Evolutionary conservation across 30 jellyfish, hydroid and myxozoan genomes (phyloP).

Genomic region (Chironex yamaguchii): DNA sequence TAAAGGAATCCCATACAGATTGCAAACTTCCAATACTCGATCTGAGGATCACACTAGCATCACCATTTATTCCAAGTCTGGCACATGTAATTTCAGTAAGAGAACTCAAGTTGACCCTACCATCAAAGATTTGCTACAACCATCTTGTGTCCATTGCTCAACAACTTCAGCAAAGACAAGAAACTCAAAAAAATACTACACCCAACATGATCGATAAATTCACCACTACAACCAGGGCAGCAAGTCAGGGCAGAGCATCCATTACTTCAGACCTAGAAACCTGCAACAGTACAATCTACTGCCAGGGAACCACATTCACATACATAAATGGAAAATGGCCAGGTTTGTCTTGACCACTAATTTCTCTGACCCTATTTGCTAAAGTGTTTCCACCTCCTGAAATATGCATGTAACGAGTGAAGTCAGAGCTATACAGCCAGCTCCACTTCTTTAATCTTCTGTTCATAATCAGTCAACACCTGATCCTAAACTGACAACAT

Average conservation of each 20-base stretch:
- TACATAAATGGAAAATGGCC: neutral
- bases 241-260: neutral
- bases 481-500: too few relatives aligned
- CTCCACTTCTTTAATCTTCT: too few relatives aligned
- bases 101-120: neutral
- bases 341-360: neutral
- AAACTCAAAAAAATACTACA: neutral
- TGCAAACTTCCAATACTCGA: neutral
- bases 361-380: neutral
- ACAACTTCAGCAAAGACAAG: neutral
- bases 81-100: neutral
- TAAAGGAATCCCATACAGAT: neutral
- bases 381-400: too few relatives aligned
- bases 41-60: neutral
- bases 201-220: neutral
- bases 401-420: too few relatives aligned
- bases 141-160: neutral
- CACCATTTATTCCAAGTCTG: neutral
- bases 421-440: too few relatives aligned
- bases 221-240: neutral
- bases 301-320: neutral
- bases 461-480: too few relatives aligned
- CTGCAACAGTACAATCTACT: slow-evolving; percentile 1
- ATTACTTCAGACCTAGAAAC: neutral
- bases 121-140: neutral